A percentile compares a stretch with the other conserved stretches of the same genome.
phyloP scores from a whole-genome alignment of 2,888 invertebrate species.

The Brenthis hecate region DNA sequence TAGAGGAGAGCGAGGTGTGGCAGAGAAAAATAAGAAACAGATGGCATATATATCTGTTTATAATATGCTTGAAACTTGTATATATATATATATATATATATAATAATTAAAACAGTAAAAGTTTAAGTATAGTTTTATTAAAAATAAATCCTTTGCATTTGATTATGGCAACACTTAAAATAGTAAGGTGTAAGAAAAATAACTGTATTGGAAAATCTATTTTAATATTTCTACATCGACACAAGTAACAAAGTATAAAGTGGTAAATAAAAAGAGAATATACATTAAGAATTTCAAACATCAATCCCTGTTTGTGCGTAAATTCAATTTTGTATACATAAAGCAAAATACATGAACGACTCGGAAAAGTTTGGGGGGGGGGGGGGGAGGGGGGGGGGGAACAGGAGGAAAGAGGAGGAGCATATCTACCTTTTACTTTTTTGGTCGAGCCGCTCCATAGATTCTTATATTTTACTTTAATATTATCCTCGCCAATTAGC shows the following conservation, averaged over 20 bases:
- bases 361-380: not conserved
- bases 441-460: too few relatives aligned
- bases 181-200: constrained; percentile 7
- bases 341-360: too few relatives aligned
- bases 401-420: too few relatives aligned
- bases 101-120: not conserved
- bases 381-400: not conserved
- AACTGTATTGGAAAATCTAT: constrained; percentile 9
- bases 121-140: constrained; percentile 13
- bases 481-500: too few relatives aligned
- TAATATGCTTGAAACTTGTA: too few relatives aligned
- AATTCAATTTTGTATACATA: constrained; percentile 47
- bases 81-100: not conserved
- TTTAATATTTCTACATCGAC: constrained; percentile 14
- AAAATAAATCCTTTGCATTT: constrained; percentile 3
- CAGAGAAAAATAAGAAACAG: too few relatives aligned
- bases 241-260: constrained; percentile 13
- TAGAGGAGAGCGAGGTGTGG: too few relatives aligned
- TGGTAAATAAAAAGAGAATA: constrained; percentile 46
- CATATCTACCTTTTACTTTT: too few relatives aligned
- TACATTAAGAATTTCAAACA: constrained; percentile 59
- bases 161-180: constrained; percentile 18
- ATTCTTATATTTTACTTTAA: too few relatives aligned
- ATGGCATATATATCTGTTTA: too few relatives aligned
- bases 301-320: constrained; percentile 71